Percentiles rank a stretch among this genome's conserved stretches.
Evolutionary conservation across 2,113 vertebrate species (phyloP).

Genomic region (Chiloscyllium plagiosum): DNA sequence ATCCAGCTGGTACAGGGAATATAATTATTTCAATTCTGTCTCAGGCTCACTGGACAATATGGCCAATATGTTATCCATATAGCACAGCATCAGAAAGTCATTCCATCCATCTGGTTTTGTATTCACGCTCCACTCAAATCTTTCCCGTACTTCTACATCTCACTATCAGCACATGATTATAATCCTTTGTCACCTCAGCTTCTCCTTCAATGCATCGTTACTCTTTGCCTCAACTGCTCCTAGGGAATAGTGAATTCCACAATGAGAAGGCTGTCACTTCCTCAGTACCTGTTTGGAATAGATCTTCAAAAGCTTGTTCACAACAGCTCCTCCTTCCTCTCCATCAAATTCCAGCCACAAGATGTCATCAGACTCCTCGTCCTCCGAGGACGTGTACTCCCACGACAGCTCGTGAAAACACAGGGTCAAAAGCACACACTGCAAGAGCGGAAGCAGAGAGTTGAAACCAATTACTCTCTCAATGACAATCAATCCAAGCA

Average conservation of each 20-base stretch:
- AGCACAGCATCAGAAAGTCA: neutral
- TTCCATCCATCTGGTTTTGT: neutral
- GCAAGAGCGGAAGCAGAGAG: neutral
- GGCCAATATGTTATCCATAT: neutral
- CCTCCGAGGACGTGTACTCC: slow-evolving; percentile 79
- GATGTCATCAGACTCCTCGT: slow-evolving; percentile 66
- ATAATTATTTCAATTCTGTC: neutral
- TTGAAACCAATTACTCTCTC: neutral
- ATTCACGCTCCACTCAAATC: neutral
- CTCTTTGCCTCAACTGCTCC: neutral
- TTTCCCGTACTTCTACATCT: neutral
- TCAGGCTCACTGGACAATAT: neutral
- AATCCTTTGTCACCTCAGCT: neutral
- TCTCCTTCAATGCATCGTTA: neutral
- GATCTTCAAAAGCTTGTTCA: slow-evolving; percentile 82
- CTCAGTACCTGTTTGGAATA: slow-evolving; percentile 79
- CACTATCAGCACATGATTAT: neutral
- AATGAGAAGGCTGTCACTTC: neutral
- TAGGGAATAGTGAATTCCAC: neutral
- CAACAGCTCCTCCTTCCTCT: slow-evolving; percentile 68
- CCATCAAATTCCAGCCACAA: slow-evolving; percentile 90
- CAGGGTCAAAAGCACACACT: slow-evolving; percentile 70
- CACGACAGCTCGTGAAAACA: slow-evolving; percentile 74
- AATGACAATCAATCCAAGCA: neutral
- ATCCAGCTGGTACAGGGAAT: neutral